Evolutionary conservation across 2,888 invertebrate genomes (phyloP).

Genomic region (Galeruca laticollis): DNA sequence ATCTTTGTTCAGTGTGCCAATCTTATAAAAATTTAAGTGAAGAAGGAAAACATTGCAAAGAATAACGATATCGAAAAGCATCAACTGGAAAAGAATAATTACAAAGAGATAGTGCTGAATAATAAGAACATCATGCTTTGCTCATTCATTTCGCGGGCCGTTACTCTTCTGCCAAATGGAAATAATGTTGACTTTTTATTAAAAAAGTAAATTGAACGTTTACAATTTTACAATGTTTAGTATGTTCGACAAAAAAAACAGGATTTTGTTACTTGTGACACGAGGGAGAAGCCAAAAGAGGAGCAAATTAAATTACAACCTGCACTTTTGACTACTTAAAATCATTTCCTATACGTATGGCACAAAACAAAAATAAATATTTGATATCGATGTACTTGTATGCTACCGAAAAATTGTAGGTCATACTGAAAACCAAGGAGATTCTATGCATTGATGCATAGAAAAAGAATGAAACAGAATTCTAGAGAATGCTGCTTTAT

Average conservation of each 20-base stretch:
- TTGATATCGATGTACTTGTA: too few species aligned
- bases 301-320: slow-evolving; percentile 52
- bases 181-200: slow-evolving; percentile 49
- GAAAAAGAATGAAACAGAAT: too few species aligned
- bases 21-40: too few species aligned
- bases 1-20: too few species aligned
- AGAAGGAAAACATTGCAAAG: not conserved
- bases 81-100: slow-evolving; percentile 26
- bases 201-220: slow-evolving; percentile 52
- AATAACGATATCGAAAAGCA: not conserved
- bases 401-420: too few species aligned
- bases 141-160: slow-evolving; percentile 51
- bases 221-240: slow-evolving; percentile 55
- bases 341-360: too few species aligned
- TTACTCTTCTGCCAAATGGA: slow-evolving; percentile 48
- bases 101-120: slow-evolving; percentile 14
- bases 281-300: slow-evolving; percentile 54
- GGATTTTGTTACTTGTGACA: slow-evolving; percentile 52
- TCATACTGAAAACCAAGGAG: too few species aligned
- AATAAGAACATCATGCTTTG: slow-evolving; percentile 24
- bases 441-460: too few species aligned
- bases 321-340: slow-evolving; percentile 37
- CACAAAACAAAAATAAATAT: too few species aligned
- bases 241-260: slow-evolving; percentile 47
- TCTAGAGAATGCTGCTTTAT: too few species aligned